These are phyloP conservation scores for Antheraea yamamai DNA, from an alignment of 2,888 invertebrate genomes.

Conservation along the genomic window DNA sequence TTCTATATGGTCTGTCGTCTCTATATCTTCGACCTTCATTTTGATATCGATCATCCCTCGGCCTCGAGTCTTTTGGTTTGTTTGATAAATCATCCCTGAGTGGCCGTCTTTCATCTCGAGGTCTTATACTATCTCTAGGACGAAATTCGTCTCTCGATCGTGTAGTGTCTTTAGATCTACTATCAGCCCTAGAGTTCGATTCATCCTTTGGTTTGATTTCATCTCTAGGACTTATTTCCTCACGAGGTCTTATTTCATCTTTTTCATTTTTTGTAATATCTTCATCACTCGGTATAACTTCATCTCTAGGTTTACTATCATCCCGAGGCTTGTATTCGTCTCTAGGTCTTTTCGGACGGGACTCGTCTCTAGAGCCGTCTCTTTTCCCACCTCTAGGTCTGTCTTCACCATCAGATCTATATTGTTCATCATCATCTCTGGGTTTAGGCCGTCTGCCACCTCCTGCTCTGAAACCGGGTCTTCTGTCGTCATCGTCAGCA, in stretches of 20 bases:
- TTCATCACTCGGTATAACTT: slow-evolving; percentile 38
- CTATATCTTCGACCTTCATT: slow-evolving; percentile 56
- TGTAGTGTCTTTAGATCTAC: slow-evolving; percentile 37
- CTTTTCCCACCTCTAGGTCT: slow-evolving; percentile 41
- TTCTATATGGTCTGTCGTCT: slow-evolving; percentile 56
- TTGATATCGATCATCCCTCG: slow-evolving; percentile 51
- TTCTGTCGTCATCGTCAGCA: slow-evolving; percentile 63
- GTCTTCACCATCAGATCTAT: slow-evolving; percentile 43
- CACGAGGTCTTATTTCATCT: slow-evolving; percentile 33
- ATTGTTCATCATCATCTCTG: slow-evolving; percentile 64
- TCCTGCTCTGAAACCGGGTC: slow-evolving; percentile 51
- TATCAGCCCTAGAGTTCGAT: slow-evolving; percentile 41
- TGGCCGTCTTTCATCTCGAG: slow-evolving; percentile 39
- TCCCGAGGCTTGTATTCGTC: slow-evolving; percentile 40
- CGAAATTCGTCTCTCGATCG: slow-evolving; percentile 37
- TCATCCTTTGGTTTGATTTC: slow-evolving; percentile 38
- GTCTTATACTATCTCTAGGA: slow-evolving; percentile 37
- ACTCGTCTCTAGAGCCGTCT: slow-evolving; percentile 37
- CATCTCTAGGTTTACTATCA: slow-evolving; percentile 40
- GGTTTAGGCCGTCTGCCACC: slow-evolving; percentile 54
- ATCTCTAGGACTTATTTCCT: slow-evolving; percentile 34
- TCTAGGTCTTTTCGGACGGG: slow-evolving; percentile 28
- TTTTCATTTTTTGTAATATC: slow-evolving; percentile 36
- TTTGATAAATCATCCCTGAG: slow-evolving; percentile 43
- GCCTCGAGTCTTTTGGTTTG: slow-evolving; percentile 33